These are phyloP conservation scores for Calephelis perditalis DNA, from an alignment of 2,888 invertebrate species.

Conservation along the genomic window DNA sequence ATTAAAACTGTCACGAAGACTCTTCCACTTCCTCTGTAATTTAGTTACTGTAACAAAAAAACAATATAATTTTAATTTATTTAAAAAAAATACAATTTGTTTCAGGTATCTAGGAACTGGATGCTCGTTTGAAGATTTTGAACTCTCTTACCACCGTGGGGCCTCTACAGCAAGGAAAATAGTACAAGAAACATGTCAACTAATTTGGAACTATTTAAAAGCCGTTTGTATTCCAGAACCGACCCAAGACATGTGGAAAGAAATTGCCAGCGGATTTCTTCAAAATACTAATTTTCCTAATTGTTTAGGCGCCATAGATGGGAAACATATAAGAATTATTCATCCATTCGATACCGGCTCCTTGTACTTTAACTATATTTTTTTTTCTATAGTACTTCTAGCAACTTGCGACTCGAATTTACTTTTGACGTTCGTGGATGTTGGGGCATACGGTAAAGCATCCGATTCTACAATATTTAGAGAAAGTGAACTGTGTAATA, in stretches of 20 bases:
- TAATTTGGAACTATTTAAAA: constrained; percentile 32
- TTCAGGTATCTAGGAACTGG: constrained; percentile 35
- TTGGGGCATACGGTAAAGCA: constrained; percentile 27
- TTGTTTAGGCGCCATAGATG: constrained; percentile 29
- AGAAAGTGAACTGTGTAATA: constrained; percentile 30
- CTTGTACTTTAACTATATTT: constrained; percentile 31
- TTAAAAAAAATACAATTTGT: constrained; percentile 28
- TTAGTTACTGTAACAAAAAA: constrained; percentile 32
- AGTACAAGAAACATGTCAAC: constrained; percentile 33
- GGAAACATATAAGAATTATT: constrained; percentile 28
- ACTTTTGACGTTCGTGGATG: constrained; percentile 33
- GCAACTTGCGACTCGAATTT: constrained; percentile 32
- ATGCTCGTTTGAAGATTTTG: constrained; percentile 33
- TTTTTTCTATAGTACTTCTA: constrained; percentile 31
- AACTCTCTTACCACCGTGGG: constrained; percentile 27
- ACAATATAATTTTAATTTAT: constrained; percentile 27
- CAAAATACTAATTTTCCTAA: constrained; percentile 30
- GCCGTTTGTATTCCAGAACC: constrained; percentile 31
- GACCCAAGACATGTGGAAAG: constrained; percentile 30
- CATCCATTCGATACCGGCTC: constrained; percentile 28
- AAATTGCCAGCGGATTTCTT: constrained; percentile 31
- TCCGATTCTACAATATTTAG: constrained; percentile 31
- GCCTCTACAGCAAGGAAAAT: constrained; percentile 31
- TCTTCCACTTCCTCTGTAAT: constrained; percentile 27
- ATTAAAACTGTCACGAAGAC: constrained; percentile 19